phyloP scores from a whole-genome alignment of 2,113 vertebrate genomes.

The Anhinga rufa region DNA sequence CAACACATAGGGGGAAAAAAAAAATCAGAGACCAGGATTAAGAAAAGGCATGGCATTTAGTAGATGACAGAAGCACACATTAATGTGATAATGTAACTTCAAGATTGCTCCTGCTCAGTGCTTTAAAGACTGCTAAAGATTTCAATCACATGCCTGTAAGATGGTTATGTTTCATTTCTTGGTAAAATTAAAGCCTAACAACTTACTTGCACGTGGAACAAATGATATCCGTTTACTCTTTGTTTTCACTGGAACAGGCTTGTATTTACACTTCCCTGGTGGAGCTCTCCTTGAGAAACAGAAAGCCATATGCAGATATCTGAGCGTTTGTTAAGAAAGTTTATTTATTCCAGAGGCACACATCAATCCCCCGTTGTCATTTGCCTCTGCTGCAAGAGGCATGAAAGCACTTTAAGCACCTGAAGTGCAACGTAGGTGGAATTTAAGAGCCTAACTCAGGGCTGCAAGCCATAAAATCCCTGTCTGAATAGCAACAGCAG shows the following conservation, averaged over 20 bases:
- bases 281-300: slow-evolving; percentile 78
- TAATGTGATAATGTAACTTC: not conserved
- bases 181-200: not conserved
- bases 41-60: not conserved
- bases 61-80: not conserved
- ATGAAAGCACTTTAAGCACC: not conserved
- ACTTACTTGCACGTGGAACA: slow-evolving; percentile 77
- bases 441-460: not conserved
- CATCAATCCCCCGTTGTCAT: not conserved
- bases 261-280: slow-evolving; percentile 81
- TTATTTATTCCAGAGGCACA: not conserved
- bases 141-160: not conserved
- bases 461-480: not conserved
- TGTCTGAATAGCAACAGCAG: not conserved
- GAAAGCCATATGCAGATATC: not conserved
- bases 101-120: not conserved
- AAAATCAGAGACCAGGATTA: not conserved
- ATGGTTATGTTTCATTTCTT: not conserved
- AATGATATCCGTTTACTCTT: slow-evolving; percentile 77
- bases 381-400: not conserved
- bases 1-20: not conserved
- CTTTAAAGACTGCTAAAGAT: not conserved
- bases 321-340: not conserved
- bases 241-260: slow-evolving; percentile 75
- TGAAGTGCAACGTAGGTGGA: not conserved